A percentile compares a stretch with the other conserved stretches of the same genome.
phyloP scores from a whole-genome alignment of 2,888 invertebrate genomes.

The Pardosa pseudoannulata region DNA sequence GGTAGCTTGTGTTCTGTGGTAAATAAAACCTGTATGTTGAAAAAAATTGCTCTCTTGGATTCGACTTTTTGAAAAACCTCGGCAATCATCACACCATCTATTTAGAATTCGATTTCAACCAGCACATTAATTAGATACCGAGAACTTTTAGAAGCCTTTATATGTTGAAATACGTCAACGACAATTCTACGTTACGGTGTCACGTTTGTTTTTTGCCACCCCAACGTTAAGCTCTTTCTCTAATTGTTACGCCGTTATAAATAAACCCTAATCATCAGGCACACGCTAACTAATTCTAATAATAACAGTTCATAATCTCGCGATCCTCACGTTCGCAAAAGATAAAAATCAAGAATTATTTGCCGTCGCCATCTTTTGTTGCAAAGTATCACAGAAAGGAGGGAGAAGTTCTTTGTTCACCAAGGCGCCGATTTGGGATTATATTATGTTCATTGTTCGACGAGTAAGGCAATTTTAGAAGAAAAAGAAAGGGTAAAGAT shows the following conservation, averaged over 20 bases:
- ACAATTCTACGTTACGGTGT: too few relatives aligned
- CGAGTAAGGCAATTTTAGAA: not conserved
- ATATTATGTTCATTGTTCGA: not conserved
- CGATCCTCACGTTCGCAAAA: not conserved
- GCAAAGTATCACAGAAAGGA: not conserved
- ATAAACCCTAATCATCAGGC: not conserved
- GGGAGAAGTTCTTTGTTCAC: not conserved
- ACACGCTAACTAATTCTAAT: conserved; percentile 1
- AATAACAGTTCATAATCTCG: not conserved
- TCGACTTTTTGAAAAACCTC: too few relatives aligned
- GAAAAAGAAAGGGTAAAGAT: too few relatives aligned
- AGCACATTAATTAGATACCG: too few relatives aligned
- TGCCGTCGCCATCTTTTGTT: not conserved
- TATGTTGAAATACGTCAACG: too few relatives aligned
- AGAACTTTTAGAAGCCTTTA: too few relatives aligned
- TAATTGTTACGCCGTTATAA: not conserved
- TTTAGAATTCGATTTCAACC: too few relatives aligned
- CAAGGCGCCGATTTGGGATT: not conserved
- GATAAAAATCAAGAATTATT: not conserved
- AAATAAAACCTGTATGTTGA: too few relatives aligned
- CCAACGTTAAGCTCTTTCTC: not conserved
- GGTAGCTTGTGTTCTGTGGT: too few relatives aligned
- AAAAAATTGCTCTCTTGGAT: too few relatives aligned
- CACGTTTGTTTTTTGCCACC: not conserved
- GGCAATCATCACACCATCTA: too few relatives aligned